Conservation (phyloP, 2,797 vertebrate genomes). For the Enteromius fasciolatus region DNA sequence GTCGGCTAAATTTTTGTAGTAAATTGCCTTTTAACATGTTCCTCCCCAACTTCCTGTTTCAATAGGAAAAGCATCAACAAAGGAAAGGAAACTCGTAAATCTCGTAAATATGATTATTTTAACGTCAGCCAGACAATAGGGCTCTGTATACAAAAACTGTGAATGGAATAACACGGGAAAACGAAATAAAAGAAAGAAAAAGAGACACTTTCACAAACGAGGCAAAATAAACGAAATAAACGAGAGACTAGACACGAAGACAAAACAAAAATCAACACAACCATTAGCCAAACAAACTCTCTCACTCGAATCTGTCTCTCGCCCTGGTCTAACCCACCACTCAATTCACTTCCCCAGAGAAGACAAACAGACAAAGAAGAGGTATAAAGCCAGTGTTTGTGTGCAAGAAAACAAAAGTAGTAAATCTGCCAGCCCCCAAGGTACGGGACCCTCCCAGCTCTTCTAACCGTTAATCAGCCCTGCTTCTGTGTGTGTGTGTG, state of each 20-base stretch:
- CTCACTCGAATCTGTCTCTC: conserved; percentile 3
- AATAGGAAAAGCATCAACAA: background rate
- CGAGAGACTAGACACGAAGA: conserved; percentile 9
- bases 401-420: conserved; percentile 56
- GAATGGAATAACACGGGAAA: background rate
- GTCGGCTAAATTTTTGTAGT: background rate
- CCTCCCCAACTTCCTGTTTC: background rate
- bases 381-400: conserved; percentile 41
- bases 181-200: background rate
- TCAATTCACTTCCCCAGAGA: conserved; percentile 45
- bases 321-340: conserved; percentile 39
- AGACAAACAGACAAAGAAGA: conserved; percentile 50
- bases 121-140: background rate
- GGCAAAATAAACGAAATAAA: conserved; percentile 1
- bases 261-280: conserved; percentile 13
- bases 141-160: conserved; percentile 1
- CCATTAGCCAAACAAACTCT: background rate
- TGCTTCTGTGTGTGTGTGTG: conserved; percentile 36
- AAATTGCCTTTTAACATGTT: background rate
- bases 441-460: conserved; percentile 41
- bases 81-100: background rate
- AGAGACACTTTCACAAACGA: background rate
- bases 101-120: background rate
- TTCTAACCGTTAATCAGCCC: conserved; percentile 55
- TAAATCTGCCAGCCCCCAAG: conserved; percentile 54